Percentiles rank a stretch among this genome's conserved stretches.
Conservation (phyloP, 2,888 invertebrate genomes). For the Polydrusus tereticollis region DNA sequence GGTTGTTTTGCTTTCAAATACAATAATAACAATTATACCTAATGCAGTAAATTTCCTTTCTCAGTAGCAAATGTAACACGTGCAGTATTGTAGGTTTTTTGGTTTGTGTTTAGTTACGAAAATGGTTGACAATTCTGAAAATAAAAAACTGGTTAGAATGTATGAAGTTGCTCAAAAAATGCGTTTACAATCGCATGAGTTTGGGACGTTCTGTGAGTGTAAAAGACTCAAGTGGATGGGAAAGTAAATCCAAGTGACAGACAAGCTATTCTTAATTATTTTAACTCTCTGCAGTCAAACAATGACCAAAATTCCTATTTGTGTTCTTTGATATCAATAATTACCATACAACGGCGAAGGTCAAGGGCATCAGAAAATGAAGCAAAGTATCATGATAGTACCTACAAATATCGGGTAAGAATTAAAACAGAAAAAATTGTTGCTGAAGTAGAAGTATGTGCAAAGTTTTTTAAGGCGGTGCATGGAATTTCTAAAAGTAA, state of each 20-base stretch:
- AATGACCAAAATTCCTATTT: conserved; percentile 34
- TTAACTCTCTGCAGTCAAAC: conserved; percentile 24
- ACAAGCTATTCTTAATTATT: conserved; percentile 22
- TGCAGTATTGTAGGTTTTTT: neutral
- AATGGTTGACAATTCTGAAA: neutral
- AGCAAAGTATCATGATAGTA: conserved; percentile 27
- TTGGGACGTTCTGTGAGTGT: conserved; percentile 24
- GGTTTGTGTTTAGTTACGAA: neutral
- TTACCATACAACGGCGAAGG: conserved; percentile 19
- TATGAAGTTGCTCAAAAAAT: conserved; percentile 16
- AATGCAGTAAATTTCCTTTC: neutral
- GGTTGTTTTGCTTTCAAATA: neutral
- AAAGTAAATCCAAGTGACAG: conserved; percentile 25
- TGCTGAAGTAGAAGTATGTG: conserved; percentile 28
- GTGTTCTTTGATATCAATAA: conserved; percentile 25
- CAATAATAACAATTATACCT: neutral
- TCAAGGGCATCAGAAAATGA: conserved; percentile 1
- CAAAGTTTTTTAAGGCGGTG: conserved; percentile 33
- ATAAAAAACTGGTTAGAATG: neutral
- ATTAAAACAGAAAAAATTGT: conserved; percentile 34
- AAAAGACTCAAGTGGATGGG: conserved; percentile 21
- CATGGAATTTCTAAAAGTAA: conserved; percentile 34
- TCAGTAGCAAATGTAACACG: neutral
- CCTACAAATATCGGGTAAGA: conserved; percentile 30
- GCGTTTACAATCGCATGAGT: conserved; percentile 26